Base-by-base conservation (phyloP, 2,888 invertebrate species). In the Meliscaeva auricollis region DNA sequence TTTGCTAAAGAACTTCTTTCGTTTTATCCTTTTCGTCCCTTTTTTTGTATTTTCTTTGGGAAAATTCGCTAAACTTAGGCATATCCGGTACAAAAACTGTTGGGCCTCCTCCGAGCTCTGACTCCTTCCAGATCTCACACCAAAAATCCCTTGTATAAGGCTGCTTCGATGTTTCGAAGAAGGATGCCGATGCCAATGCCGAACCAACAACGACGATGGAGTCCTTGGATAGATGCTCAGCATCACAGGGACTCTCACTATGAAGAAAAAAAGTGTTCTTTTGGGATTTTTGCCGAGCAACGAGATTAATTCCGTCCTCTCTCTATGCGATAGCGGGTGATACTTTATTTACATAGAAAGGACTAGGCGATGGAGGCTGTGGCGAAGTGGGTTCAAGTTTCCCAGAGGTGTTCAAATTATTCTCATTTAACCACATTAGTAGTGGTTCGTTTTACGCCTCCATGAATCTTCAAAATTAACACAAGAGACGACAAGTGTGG, bases 381-480 rank as follows among this genome's bases (percentile, higher is more conserved):
- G 11, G 17, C 20, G 41, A 58, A 75, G 75, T 74, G 64, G 52
- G 20, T 8, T 66, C 35, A 75, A 80, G 72, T 72, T 38, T 80
- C 84, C 84, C 84, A 73, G 77, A 87, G 87, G 87, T 87, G 83
- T 87, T 87, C 87, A 83, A 87, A 80, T 87, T 76, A 83, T 87
- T 87, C 87, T 87, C 77, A 87, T 87, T 87, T 87, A 87, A 87
- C 87, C 87, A 87, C 87, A 87, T 87, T 87, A 87, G 87, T 77
- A 80, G 84, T 75, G 80, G 84, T 84, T 84, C 84, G 75, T 84
- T 80, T 84, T 84, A 80, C 80, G 84, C 79, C 70, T 80, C 80
- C 60, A 60, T 70, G 75, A 72, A 68, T 77, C 17, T 60, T 77
- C 60, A 68, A 82, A 82, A 82, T 82, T 82, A 77, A 68, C 77